These are phyloP conservation scores for Sebastolobus alascanus DNA, from an alignment of 2,797 vertebrate genomes.

Conservation along the genomic window DNA sequence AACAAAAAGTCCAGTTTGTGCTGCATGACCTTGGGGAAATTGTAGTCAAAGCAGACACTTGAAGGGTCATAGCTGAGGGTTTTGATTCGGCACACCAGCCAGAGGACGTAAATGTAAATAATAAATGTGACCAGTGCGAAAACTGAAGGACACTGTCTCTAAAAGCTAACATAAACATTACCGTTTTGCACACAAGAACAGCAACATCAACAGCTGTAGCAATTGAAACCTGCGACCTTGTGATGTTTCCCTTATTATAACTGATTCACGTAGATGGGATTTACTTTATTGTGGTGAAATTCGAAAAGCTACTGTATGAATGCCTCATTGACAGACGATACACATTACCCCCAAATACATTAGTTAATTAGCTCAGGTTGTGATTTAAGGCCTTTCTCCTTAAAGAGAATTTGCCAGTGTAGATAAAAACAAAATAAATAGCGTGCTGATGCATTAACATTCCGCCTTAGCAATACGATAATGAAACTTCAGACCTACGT, in stretches of 20 bases:
- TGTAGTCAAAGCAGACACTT: constrained; percentile 6
- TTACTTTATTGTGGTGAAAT: not conserved
- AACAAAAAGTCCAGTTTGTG: constrained; percentile 2
- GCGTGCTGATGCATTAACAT: not conserved
- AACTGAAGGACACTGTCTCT: not conserved
- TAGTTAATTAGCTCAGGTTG: constrained; percentile 7
- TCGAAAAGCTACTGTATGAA: not conserved
- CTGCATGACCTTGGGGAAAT: not conserved
- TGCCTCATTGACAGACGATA: not conserved
- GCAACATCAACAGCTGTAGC: not conserved
- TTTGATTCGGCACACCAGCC: not conserved
- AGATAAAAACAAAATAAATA: not conserved
- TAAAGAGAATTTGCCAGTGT: not conserved
- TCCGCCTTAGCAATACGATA: not conserved
- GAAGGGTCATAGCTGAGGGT: not conserved
- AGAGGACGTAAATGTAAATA: not conserved
- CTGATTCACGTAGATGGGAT: not conserved
- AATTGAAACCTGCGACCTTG: not conserved
- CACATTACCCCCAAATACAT: not conserved
- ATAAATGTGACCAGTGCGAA: constrained; percentile 16
- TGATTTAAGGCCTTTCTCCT: constrained; percentile 7
- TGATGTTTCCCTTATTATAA: not conserved
- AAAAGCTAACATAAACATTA: not conserved
- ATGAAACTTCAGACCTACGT: not conserved
- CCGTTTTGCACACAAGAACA: not conserved